Conservation (phyloP, 2,797 vertebrate species). For the Rhynchotus rufescens region DNA sequence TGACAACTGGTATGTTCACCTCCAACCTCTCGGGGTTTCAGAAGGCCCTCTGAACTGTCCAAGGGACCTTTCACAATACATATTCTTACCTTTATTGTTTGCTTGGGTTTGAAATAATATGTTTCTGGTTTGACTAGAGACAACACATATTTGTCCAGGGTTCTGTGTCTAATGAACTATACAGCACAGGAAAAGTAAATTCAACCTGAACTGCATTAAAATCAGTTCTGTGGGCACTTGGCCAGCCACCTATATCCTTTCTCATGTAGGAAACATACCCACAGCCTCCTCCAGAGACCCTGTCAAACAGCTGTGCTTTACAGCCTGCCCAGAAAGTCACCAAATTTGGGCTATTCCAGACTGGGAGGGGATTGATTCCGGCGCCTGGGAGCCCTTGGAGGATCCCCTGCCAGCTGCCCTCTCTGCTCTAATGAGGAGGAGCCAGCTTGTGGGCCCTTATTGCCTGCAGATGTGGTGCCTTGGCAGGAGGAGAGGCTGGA, state of each 20-base stretch:
- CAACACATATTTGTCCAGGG: conserved; percentile 29
- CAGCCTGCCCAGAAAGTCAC: conserved; percentile 73
- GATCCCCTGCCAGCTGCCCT: conserved; percentile 72
- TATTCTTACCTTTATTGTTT: not conserved
- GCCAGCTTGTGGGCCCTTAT: conserved; percentile 71
- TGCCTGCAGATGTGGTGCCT: conserved; percentile 72
- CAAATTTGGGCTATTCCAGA: conserved; percentile 74
- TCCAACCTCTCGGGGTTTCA: not conserved
- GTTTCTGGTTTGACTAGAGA: conserved; percentile 20
- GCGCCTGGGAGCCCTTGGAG: conserved; percentile 67
- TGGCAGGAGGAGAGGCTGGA: conserved; percentile 69
- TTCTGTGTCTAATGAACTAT: conserved; percentile 40
- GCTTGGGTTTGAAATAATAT: conserved; percentile 28
- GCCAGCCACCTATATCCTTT: conserved; percentile 75
- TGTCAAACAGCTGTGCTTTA: conserved; percentile 75
- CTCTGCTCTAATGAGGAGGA: conserved; percentile 74
- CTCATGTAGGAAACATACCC: conserved; percentile 73
- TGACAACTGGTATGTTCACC: not conserved
- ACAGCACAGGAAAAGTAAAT: conserved; percentile 54
- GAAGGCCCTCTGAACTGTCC: not conserved
- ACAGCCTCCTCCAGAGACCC: conserved; percentile 71
- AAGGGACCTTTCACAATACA: not conserved
- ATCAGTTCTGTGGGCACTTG: conserved; percentile 67
- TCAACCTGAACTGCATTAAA: conserved; percentile 68
- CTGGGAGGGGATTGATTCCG: conserved; percentile 67